Evolutionary conservation across 2,797 vertebrate species (phyloP).

Genomic region (Catamblyrhynchus diadema): DNA sequence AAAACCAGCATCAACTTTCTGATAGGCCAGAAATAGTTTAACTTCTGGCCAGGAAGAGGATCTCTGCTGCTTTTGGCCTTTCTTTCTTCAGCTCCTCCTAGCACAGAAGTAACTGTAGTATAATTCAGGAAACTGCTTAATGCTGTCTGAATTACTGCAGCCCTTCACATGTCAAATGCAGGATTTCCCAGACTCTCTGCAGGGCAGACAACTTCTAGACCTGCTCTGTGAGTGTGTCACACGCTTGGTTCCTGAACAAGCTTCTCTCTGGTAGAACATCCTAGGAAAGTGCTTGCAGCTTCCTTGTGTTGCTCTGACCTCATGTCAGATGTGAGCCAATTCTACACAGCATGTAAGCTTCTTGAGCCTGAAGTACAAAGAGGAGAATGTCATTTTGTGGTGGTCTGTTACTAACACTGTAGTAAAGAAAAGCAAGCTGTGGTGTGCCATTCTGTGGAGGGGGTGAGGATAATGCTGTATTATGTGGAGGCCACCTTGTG

Average conservation of each 20-base stretch:
- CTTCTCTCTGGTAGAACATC: background rate
- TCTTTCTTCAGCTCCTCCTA: background rate
- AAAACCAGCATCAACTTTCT: background rate
- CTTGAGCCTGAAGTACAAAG: background rate
- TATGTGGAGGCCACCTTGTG: background rate
- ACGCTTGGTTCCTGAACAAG: background rate
- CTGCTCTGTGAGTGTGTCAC: background rate
- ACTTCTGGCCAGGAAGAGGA: background rate
- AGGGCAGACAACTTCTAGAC: background rate
- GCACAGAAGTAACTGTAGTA: background rate
- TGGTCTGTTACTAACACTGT: background rate
- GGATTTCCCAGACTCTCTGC: background rate
- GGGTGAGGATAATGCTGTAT: background rate
- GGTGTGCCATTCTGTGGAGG: background rate
- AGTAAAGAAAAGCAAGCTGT: background rate
- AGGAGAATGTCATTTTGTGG: background rate
- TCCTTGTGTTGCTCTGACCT: background rate
- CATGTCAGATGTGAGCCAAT: background rate
- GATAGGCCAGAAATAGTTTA: background rate
- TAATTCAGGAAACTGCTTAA: background rate
- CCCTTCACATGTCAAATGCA: background rate
- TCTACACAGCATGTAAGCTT: background rate
- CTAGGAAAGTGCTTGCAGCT: background rate
- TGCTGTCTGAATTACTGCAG: background rate
- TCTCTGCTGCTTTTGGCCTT: background rate